Conservation (phyloP, 2,888 invertebrate species). For the Odontocolon sp. region DNA sequence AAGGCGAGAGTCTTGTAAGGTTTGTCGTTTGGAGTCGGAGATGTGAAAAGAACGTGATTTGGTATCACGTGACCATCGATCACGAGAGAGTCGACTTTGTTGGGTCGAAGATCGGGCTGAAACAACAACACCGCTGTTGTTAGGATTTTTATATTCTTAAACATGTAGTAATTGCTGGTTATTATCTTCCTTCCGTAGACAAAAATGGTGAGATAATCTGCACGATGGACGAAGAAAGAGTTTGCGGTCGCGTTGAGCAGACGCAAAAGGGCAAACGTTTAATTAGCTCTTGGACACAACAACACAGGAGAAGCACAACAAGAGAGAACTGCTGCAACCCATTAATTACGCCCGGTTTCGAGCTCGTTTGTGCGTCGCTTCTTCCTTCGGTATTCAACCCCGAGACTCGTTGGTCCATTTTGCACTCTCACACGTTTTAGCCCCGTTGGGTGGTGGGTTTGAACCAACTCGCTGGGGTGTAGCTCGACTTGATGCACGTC, state of each 20-base stretch:
- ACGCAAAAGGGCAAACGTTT: slow-evolving; percentile 66
- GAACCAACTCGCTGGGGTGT: too few relatives aligned
- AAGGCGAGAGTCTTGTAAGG: slow-evolving; percentile 92
- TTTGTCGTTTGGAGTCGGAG: slow-evolving; percentile 88
- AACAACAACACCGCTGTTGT: slow-evolving; percentile 58
- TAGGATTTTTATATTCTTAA: too few relatives aligned
- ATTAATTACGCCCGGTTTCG: slow-evolving; percentile 68
- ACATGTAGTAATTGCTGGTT: too few relatives aligned
- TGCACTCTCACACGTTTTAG: slow-evolving; percentile 8
- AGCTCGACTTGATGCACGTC: slow-evolving; percentile 38
- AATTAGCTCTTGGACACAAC: slow-evolving; percentile 67
- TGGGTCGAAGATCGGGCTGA: slow-evolving; percentile 86
- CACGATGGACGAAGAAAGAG: slow-evolving; percentile 10
- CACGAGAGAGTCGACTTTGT: slow-evolving; percentile 91
- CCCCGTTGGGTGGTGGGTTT: slow-evolving; percentile 37
- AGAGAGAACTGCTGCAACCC: slow-evolving; percentile 28
- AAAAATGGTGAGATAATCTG: slow-evolving; percentile 31
- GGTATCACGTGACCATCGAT: slow-evolving; percentile 96
- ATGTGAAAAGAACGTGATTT: slow-evolving; percentile 92
- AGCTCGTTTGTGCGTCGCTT: slow-evolving; percentile 55
- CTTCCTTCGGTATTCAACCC: slow-evolving; percentile 53
- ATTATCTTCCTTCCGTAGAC: too few relatives aligned
- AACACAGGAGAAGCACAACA: slow-evolving; percentile 28
- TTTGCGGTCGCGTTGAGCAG: slow-evolving; percentile 31
- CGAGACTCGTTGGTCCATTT: background rate